Base-by-base conservation (phyloP, 2,888 invertebrate genomes). In the Stenotaenia linearis region DNA sequence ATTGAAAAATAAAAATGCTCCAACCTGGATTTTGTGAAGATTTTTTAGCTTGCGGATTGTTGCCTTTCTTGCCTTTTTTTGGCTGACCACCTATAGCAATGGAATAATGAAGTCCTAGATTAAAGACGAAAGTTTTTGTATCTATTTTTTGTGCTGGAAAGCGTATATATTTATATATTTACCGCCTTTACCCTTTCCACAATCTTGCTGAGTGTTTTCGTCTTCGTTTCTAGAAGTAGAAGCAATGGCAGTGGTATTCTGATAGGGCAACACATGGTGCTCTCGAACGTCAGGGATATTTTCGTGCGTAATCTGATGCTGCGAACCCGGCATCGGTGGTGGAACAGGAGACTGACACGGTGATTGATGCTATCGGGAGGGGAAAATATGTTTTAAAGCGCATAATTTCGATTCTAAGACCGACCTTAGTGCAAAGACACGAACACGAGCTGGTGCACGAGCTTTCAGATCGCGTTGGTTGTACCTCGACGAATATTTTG, bases 381-480 rank as follows among this genome's bases (percentile, higher is more conserved):
- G 69, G 6, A 77, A n/a, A 37, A 56, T 18, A 75, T 25, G 9
- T 3, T 2, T 25, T 4, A 25, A 12, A 28, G 25, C 12, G 6
- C 1, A 37, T 12, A 1, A 10, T 15, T 6, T 37, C 15, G 1
- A 10, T 37, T 37, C 15, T 37, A 12, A 37, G 9, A 12, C 1
- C 37, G 15, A 78, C 78, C 78, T 78, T 78, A 32, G 61, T 78
- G 69, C 78, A 78, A 32, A 78, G 69, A 69, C 78, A 78, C 32
- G 78, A 78, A 40, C 78, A 78, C 30, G 78, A 78, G 69, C 78
- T 78, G 30, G 78, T 78, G 78, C 78, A 78, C 35, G 78, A 78
- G 61, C 78, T 78, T 35, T 78, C 78, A 28, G 78, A 61, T n/a
- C 78, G 78, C 23, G 78, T 30, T 28, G 78, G 78, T 32, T 78